phyloP scores from a whole-genome alignment of 2,797 vertebrate species.

The Crax fasciolata region DNA sequence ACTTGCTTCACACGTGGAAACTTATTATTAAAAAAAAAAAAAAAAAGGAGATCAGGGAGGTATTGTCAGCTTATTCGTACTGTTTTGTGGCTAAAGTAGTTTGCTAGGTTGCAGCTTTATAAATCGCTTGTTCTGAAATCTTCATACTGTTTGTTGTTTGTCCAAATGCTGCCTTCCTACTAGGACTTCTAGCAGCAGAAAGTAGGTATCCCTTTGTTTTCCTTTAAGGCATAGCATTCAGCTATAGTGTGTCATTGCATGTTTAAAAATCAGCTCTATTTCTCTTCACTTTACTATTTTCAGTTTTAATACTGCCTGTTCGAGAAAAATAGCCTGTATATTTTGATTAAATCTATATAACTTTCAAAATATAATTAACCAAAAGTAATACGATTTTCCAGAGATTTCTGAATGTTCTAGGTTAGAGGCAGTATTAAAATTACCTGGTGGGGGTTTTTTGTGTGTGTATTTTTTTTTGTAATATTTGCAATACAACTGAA shows the following conservation, averaged over 20 bases:
- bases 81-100: conserved; percentile 73
- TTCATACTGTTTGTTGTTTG: conserved; percentile 88
- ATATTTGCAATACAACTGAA: conserved; percentile 34
- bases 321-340: background rate
- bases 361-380: background rate
- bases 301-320: conserved; percentile 83
- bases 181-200: conserved; percentile 99
- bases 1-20: conserved; percentile 10
- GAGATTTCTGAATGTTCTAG: background rate
- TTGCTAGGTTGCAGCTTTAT: conserved; percentile 78
- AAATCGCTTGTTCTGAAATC: conserved; percentile 83
- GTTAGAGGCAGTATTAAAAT: conserved; percentile 82
- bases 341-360: background rate
- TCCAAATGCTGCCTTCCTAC: conserved; percentile 90
- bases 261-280: conserved; percentile 74
- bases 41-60: background rate
- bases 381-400: conserved; percentile 26
- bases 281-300: conserved; percentile 68
- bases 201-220: conserved; percentile 94
- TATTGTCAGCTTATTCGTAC: conserved; percentile 20
- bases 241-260: conserved; percentile 83
- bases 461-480: background rate
- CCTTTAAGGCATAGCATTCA: conserved; percentile 82
- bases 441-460: background rate
- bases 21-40: background rate